Evolutionary conservation across 1,140 invertebrate species (phyloP).

Genomic region (Phortica variegata): DNA sequence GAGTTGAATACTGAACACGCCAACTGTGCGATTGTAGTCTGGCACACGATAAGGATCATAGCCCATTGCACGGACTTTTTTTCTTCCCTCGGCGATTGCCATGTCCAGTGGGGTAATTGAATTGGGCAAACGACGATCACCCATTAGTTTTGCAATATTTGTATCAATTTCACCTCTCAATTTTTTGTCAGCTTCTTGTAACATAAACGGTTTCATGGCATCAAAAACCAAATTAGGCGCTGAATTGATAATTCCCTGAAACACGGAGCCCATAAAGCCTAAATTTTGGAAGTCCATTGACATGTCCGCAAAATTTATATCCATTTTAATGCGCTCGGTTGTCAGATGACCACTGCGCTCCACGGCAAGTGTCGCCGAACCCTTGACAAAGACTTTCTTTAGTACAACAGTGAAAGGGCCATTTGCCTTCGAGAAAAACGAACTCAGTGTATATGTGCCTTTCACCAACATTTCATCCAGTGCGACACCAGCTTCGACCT

Average conservation of each 20-base stretch:
- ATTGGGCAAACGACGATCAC: slow-evolving; percentile 74
- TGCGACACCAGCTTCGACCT: slow-evolving; percentile 68
- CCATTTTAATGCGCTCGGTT: slow-evolving; percentile 76
- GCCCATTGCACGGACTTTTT: slow-evolving; percentile 68
- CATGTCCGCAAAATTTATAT: slow-evolving; percentile 76
- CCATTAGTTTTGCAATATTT: slow-evolving; percentile 67
- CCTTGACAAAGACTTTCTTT: slow-evolving; percentile 65
- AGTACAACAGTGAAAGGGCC: slow-evolving; percentile 78
- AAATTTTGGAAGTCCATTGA: slow-evolving; percentile 79
- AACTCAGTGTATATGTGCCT: slow-evolving; percentile 75
- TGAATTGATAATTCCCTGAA: slow-evolving; percentile 77
- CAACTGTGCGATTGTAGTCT: slow-evolving; percentile 70
- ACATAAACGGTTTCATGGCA: slow-evolving; percentile 79
- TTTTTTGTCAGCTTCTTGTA: slow-evolving; percentile 73
- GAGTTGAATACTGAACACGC: slow-evolving; percentile 68
- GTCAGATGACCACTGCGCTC: slow-evolving; percentile 71
- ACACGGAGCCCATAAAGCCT: slow-evolving; percentile 71
- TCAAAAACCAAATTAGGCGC: slow-evolving; percentile 80
- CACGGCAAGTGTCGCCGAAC: slow-evolving; percentile 69
- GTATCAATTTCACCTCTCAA: slow-evolving; percentile 66
- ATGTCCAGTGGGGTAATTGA: slow-evolving; percentile 83
- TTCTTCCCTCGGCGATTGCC: slow-evolving; percentile 71
- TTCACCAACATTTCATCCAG: slow-evolving; percentile 69
- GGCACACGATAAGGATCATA: slow-evolving; percentile 73
- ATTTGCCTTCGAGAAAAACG: slow-evolving; percentile 68